These are phyloP conservation scores for Labroides dimidiatus DNA, from an alignment of 2,797 vertebrate species.

Conservation along the genomic window DNA sequence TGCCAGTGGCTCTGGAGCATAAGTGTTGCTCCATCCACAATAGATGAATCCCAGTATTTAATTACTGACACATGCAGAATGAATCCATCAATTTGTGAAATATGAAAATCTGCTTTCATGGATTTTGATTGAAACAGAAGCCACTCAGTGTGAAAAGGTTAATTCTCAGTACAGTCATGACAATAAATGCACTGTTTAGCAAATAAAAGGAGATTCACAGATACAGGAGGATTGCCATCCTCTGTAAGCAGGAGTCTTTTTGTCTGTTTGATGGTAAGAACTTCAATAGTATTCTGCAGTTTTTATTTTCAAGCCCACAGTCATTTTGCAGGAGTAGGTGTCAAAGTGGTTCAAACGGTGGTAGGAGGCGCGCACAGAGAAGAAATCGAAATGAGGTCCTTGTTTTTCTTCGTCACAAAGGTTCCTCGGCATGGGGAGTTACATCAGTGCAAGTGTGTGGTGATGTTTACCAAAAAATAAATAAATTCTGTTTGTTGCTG, in stretches of 20 bases:
- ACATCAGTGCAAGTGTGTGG: conserved; percentile 52
- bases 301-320: conserved; percentile 65
- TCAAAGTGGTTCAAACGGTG: conserved; percentile 61
- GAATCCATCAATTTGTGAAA: conserved; percentile 54
- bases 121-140: conserved; percentile 31
- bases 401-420: conserved; percentile 68
- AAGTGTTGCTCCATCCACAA: conserved; percentile 45
- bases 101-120: conserved; percentile 48
- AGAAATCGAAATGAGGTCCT: conserved; percentile 67
- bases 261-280: conserved; percentile 26
- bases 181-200: conserved; percentile 13
- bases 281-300: conserved; percentile 30
- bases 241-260: conserved; percentile 16
- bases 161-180: conserved; percentile 8
- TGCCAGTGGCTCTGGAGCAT: conserved; percentile 60
- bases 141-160: conserved; percentile 12
- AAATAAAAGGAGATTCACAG: conserved; percentile 14
- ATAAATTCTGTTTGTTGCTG: conserved; percentile 19
- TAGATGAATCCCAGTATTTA: conserved; percentile 58
- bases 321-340: conserved; percentile 71
- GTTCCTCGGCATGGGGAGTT: conserved; percentile 41
- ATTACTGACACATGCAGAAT: conserved; percentile 54
- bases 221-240: conserved; percentile 12
- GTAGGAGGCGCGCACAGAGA: conserved; percentile 65
- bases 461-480: conserved; percentile 36